Percentiles rank a stretch among this genome's conserved stretches.
Conservation (phyloP, 2,888 invertebrate genomes). For the Trypoxylon attenuatum region DNA sequence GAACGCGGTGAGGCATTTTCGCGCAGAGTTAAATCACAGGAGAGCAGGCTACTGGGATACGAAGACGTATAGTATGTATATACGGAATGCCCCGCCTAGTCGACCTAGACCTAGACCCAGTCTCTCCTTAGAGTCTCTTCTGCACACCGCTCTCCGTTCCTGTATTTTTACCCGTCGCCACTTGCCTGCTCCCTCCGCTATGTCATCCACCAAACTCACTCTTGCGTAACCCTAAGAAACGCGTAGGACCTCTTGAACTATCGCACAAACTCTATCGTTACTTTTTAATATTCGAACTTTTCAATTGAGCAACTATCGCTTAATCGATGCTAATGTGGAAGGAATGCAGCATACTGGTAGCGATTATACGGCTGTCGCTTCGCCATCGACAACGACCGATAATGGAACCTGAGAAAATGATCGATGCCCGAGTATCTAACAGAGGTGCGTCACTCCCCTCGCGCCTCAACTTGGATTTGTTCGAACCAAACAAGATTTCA, state of each 20-base stretch:
- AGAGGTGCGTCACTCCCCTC: background rate
- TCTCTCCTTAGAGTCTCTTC: conserved; percentile 59
- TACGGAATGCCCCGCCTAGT: conserved; percentile 42
- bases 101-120: conserved; percentile 72
- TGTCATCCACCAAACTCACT: conserved; percentile 26
- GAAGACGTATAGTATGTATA: conserved; percentile 32
- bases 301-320: too few species aligned
- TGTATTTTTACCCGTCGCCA: conserved; percentile 61
- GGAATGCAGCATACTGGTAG: background rate
- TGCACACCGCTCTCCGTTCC: conserved; percentile 51
- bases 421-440: conserved; percentile 4
- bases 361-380: background rate
- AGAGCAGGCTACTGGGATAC: too few species aligned
- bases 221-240: conserved; percentile 48
- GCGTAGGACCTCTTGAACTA: conserved; percentile 37
- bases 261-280: too few species aligned
- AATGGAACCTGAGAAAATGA: background rate
- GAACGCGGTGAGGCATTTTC: too few species aligned
- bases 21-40: too few species aligned
- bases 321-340: too few species aligned
- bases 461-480: conserved; percentile 17
- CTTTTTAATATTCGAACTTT: too few species aligned
- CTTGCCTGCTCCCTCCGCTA: conserved; percentile 13
- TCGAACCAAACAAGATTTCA: conserved; percentile 24
- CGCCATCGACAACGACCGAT: background rate